Base-by-base conservation (phyloP, 1,140 invertebrate genomes). In the Paramacrobiotus metropolitanus region DNA sequence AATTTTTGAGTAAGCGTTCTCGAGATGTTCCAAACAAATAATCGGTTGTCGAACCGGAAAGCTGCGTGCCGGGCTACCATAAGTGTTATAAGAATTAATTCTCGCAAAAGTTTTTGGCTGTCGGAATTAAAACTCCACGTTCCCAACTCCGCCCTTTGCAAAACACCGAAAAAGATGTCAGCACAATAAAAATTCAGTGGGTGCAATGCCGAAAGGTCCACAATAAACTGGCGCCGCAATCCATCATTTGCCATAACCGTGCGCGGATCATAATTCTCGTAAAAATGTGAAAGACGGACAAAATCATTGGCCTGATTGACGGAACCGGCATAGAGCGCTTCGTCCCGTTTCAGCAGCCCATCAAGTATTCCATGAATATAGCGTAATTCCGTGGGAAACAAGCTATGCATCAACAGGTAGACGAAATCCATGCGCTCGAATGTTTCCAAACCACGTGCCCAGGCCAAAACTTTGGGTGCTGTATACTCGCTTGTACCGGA, bases 341-440 rank as follows among this genome's bases (percentile, higher is more conserved):
- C 48, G 48, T 55, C 48, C 15, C 48, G 48, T 24, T 55, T 55
- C 15, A 55, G 48, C 15, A 55, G 48, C 4, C 48, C 24, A 28
- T 55, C 48, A 15, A 55, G 4, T 15, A 55, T 55, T 15, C 48
- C 48, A 24, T 55, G 48, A 24, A 55, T 55, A 24, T 55, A 55
- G 48, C 48, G 48, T 24, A 55, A 24, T 28, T 55, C 48, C 15
- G 24, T 55, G 48, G 48, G 48, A 24, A 55, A 55, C 15, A 55
- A 24, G 15, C 15, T 20, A 24, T 55, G 48, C 15, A 55, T 55
- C 15, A 55, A 28, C 4, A 15, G 48, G 48, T 55, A 28, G 48
- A 55, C 48, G 24, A 55, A 55, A 28, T 55, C 48, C 48, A 55
- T 28, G 4, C 48, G 48, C 24, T 55, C 48, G 48, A 55, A 55